Base-by-base conservation (phyloP, 2,888 invertebrate species). In the Cephus runcator region DNA sequence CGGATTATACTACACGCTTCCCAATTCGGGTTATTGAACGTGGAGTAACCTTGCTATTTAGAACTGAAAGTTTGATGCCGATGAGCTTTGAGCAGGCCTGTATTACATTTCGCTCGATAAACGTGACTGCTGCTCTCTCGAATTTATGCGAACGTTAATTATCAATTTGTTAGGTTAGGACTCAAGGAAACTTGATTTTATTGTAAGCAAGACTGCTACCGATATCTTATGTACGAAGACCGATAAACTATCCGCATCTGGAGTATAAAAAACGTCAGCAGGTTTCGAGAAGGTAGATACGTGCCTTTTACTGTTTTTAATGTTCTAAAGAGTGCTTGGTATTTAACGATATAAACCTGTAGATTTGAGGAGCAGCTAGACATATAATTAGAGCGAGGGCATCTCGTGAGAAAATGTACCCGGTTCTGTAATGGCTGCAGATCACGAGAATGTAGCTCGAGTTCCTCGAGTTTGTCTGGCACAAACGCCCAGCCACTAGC, bases 321-420 rank as follows among this genome's bases (percentile, higher is more conserved):
- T 56, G 56, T 23, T 56, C 23, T 23, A 56, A 23, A 23, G 56
- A 56, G 56, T 23, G 56, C 56, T 56, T 56, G 12, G 83, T 85
- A 83, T 90, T 90, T 87, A 88, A 88, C 87, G 86, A 88, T 88
- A 87, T 88, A 87, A 88, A 87, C 85, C 87, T 87, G 86, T 87
- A 87, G 88, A 86, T 89, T 90, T 89, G 87, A 88, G 89, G 87
- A 90, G 87, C 87, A 83, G 86, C 90, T 90, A 90, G 90, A 90
- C 90, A 90, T 90, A 89, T 90, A 90, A 90, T 90, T 90, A 90
- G 87, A 89, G 86, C 82, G 81, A 56, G 83, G 85, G 87, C 81
- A 88, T 90, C 88, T 88, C 89, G 90, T 90, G 90, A 90, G 90
- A 89, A 90, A 89, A 88, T 87, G 87, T 85, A 84, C 81, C 85